Evolutionary conservation across 2,888 invertebrate species (phyloP).

Genomic region (Chymomyza fuscimana): DNA sequence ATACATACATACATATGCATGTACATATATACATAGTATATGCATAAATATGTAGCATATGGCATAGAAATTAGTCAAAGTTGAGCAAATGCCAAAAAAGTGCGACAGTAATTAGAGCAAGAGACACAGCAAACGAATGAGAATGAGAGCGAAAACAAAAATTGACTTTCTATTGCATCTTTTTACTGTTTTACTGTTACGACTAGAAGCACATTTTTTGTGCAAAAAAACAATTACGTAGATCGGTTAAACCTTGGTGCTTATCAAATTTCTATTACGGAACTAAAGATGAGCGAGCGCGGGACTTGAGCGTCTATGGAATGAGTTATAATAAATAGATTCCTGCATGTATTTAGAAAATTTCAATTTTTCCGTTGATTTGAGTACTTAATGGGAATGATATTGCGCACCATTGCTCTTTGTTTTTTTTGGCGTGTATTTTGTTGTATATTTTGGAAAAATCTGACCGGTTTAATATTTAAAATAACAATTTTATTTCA

Average conservation of each 20-base stretch:
- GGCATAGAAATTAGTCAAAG: not conserved
- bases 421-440: too few relatives aligned
- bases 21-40: not conserved
- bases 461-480: too few relatives aligned
- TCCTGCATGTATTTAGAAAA: too few relatives aligned
- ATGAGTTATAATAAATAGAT: not conserved
- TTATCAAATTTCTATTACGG: not conserved
- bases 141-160: not conserved
- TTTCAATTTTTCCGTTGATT: too few relatives aligned
- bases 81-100: not conserved
- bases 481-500: too few relatives aligned
- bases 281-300: not conserved
- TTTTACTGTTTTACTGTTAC: not conserved
- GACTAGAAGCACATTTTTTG: not conserved
- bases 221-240: not conserved
- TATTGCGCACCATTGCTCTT: too few relatives aligned
- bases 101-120: not conserved
- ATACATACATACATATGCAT: not conserved
- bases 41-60: not conserved
- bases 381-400: too few relatives aligned
- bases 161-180: not conserved
- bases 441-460: too few relatives aligned
- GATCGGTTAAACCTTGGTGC: not conserved
- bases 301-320: too few relatives aligned
- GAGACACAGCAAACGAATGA: not conserved